phyloP scores from a whole-genome alignment of 2,797 vertebrate species.

The Pitangus sulphuratus region DNA sequence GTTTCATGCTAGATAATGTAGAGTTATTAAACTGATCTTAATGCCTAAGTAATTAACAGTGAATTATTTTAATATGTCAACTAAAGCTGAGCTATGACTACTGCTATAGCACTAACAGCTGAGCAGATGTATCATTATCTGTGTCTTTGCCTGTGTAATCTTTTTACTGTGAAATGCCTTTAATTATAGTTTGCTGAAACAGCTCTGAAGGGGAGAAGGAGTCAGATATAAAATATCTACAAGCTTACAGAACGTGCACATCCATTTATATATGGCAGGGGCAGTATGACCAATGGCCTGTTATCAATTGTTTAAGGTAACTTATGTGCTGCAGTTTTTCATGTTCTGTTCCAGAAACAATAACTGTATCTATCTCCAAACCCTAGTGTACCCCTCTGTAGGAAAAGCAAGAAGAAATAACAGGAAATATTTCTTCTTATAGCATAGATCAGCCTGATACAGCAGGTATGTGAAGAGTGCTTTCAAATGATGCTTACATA shows the following conservation, averaged over 20 bases:
- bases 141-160: constrained; percentile 2
- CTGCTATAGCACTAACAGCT: not conserved
- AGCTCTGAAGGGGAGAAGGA: not conserved
- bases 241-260: fast-evolving
- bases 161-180: constrained; percentile 29
- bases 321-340: not conserved
- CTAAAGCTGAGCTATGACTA: constrained; percentile 28
- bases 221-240: not conserved
- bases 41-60: constrained; percentile 23
- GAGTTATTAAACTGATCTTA: constrained; percentile 11
- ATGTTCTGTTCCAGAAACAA: not conserved
- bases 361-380: not conserved
- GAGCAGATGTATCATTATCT: not conserved
- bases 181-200: not conserved
- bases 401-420: not conserved
- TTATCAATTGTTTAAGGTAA: not conserved
- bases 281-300: not conserved
- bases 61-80: constrained; percentile 22
- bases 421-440: not conserved
- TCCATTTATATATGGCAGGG: not conserved
- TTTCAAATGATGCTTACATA: not conserved
- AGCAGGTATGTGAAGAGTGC: not conserved
- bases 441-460: not conserved
- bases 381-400: not conserved
- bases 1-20: not conserved